These are phyloP conservation scores for Alcis repandata DNA, from an alignment of 2,888 invertebrate species.

Conservation along the genomic window DNA sequence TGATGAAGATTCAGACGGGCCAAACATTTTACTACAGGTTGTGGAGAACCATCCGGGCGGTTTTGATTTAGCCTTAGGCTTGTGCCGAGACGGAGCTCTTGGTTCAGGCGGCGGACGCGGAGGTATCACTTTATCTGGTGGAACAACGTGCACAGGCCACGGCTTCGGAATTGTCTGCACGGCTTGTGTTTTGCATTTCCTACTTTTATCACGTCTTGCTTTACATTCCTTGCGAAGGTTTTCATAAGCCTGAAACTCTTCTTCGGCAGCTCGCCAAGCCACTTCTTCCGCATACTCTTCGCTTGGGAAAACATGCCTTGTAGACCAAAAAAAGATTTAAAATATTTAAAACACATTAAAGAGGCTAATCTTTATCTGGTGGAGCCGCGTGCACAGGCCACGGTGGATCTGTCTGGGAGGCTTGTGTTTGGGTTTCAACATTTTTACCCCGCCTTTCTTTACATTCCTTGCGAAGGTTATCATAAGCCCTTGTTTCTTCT, in stretches of 20 bases:
- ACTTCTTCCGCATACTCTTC: slow-evolving; percentile 6
- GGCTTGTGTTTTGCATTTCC: not conserved
- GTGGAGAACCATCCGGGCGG: not conserved
- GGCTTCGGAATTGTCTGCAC: not conserved
- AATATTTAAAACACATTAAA: too few relatives aligned
- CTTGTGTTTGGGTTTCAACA: not conserved
- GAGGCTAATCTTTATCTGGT: too few relatives aligned
- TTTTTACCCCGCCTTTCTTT: not conserved
- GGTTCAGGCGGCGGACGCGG: too few relatives aligned
- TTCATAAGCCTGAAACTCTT: not conserved
- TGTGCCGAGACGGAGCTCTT: too few relatives aligned
- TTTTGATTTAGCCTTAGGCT: not conserved
- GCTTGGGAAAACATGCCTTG: slow-evolving; percentile 5
- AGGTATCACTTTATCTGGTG: not conserved
- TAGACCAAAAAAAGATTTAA: not conserved
- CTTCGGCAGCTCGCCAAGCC: not conserved
- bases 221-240: not conserved
- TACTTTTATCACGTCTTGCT: too few relatives aligned
- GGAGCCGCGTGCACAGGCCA: too few relatives aligned
- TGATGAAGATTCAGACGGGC: not conserved
- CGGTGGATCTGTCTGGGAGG: too few relatives aligned
- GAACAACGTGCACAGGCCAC: not conserved
- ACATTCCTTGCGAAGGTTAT: not conserved
- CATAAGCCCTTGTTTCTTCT: slow-evolving; percentile 3
- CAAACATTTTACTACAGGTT: not conserved